Base-by-base conservation (phyloP, 2,113 vertebrate species). In the Ailurus styani region DNA sequence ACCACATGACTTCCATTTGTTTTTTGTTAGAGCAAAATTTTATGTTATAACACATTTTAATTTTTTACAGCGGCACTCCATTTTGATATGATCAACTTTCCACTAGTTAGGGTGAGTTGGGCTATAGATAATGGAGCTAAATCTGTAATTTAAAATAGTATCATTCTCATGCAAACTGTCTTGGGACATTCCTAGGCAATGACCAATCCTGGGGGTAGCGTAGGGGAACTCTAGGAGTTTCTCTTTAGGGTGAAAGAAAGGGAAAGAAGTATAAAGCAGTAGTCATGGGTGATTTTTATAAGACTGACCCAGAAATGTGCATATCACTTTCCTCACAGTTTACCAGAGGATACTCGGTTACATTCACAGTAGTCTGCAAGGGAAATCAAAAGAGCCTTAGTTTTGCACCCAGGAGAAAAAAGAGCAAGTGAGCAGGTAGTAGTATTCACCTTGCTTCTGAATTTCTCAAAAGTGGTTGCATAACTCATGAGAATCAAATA, bases 351-450 rank as follows among this genome's bases (percentile, higher is more conserved):
- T 47, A 66, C 15, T 54, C 66, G 4, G 4, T 64, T 11, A 66
- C 4, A 11, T 66, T 52, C 50, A 78, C 27, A 88, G 4, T 7
- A 54, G 62, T 62, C 11, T 52, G 5, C 21, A 66, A 5, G 3
- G 21, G 1, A 77, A 62, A 5, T n/a, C 45, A 11, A 92, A 45
- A 72, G 3, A 68, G 13, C 37, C 5, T 91, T 31, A 84, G 2
- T 31, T 93, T 47, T 50, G 1, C n/a, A 12, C 1, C 13, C 8
- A 45, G 31, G 18, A 55, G 23, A 57, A 57, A 57, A 57, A 64
- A 17, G 4, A 34, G 2, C 3, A 66, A 40, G 0, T 55, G 21
- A 10, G 5, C 3, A 66, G 17, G 4, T 14, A 20, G 18, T 78
- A 42, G 50, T 66, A 7, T 31, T 40, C 27, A 54, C 13, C 14